phyloP scores from a whole-genome alignment of 2,113 vertebrate genomes.

The Leptobrachium ailaonicum region DNA sequence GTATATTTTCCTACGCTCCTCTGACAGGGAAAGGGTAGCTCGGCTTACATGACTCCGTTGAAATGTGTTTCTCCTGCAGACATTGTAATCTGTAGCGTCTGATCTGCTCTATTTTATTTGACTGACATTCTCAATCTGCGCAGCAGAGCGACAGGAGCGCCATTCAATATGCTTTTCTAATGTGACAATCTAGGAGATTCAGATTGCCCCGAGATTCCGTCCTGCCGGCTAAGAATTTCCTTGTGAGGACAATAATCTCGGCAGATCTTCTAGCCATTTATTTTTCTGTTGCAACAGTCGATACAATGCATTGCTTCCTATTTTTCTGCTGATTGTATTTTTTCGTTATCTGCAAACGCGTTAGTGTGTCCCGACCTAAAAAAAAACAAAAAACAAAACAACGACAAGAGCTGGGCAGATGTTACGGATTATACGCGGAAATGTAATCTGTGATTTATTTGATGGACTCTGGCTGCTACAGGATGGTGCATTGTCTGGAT shows the following conservation, averaged over 20 bases:
- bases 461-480: neutral
- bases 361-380: neutral
- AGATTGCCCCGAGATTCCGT: neutral
- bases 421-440: constrained; percentile 8
- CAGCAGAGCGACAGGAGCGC: neutral
- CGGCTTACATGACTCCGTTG: too few relatives aligned
- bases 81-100: too few relatives aligned
- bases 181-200: neutral
- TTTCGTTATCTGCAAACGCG: neutral
- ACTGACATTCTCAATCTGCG: neutral
- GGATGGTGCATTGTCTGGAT: neutral
- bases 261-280: constrained; percentile 6
- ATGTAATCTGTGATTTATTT: constrained; percentile 20
- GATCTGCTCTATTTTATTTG: too few relatives aligned
- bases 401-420: neutral
- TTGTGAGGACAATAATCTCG: neutral
- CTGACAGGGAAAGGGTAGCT: too few relatives aligned
- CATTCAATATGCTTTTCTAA: neutral
- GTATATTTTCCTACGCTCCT: too few relatives aligned
- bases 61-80: too few relatives aligned
- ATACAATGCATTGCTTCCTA: neutral
- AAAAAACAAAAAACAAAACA: neutral
- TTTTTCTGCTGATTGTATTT: neutral
- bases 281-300: neutral
- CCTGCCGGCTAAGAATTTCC: too few relatives aligned